Evolutionary conservation across 2,113 vertebrate genomes (phyloP).

Genomic region (Phyllostomus discolor): DNA sequence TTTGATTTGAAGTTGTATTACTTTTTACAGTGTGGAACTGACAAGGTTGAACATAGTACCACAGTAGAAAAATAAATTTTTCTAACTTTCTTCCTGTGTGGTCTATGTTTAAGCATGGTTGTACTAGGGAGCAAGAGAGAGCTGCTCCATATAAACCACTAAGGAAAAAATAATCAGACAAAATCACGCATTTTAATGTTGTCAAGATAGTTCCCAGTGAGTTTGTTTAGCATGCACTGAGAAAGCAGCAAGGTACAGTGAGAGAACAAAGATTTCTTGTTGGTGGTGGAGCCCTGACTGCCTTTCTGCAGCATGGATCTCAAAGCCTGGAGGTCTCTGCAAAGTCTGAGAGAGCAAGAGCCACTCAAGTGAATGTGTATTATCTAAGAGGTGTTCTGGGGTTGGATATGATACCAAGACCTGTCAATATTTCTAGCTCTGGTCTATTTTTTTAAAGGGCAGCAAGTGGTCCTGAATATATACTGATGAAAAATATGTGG

Average conservation of each 20-base stretch:
- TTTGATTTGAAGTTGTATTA: background rate
- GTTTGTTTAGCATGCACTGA: background rate
- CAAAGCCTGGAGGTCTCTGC: background rate
- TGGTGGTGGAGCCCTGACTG: background rate
- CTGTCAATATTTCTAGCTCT: constrained; percentile 47
- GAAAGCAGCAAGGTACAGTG: background rate
- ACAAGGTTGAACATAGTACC: background rate
- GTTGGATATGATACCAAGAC: background rate
- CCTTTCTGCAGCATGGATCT: background rate
- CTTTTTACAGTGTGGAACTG: background rate
- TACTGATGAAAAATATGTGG: constrained; percentile 37
- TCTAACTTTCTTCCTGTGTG: background rate
- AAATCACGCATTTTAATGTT: background rate
- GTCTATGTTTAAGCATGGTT: background rate
- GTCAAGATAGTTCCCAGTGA: background rate
- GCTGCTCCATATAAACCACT: background rate
- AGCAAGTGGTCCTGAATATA: constrained; percentile 62
- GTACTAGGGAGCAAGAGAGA: background rate
- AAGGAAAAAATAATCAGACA: background rate
- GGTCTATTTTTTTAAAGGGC: constrained; percentile 58
- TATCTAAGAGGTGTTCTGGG: background rate
- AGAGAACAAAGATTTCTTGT: background rate
- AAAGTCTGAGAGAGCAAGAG: background rate
- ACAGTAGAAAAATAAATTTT: background rate
- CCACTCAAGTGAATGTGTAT: background rate